Conservation (phyloP, 2,113 vertebrate species). For the Chionomys nivalis region DNA sequence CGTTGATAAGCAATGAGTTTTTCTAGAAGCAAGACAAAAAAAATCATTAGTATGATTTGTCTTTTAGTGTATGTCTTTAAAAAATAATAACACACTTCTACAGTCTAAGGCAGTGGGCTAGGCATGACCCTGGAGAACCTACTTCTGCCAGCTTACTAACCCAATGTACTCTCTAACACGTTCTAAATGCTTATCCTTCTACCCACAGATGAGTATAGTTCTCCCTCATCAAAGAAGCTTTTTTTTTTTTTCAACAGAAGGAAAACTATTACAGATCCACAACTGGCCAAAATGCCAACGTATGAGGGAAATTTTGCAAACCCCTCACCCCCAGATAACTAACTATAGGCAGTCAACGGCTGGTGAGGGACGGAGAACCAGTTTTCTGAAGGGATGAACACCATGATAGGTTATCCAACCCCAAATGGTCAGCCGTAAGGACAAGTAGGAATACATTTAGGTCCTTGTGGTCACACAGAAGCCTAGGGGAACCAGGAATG, state of each 20-base stretch:
- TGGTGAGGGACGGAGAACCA: background rate
- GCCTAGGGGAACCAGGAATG: background rate
- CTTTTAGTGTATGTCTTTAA: background rate
- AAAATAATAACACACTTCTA: background rate
- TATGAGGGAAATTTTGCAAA: background rate
- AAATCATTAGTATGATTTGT: background rate
- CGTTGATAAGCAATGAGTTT: constrained; percentile 96
- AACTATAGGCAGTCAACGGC: background rate
- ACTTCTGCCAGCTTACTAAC: background rate
- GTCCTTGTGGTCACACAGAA: background rate
- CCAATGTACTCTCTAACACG: background rate
- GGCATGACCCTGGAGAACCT: background rate
- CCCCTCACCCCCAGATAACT: background rate
- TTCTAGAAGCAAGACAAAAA: constrained; percentile 85
- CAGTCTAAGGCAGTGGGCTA: background rate
- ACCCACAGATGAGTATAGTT: background rate
- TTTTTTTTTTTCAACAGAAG: background rate
- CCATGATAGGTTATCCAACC: no score
- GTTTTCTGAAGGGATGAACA: background rate
- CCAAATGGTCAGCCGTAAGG: background rate
- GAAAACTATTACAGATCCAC: background rate
- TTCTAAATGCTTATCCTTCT: background rate
- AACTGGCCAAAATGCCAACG: background rate
- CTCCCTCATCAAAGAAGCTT: background rate
- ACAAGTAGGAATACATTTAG: background rate